Evolutionary conservation across 1,140 invertebrate genomes (phyloP).

Genomic region (Nilaparvata lugens): DNA sequence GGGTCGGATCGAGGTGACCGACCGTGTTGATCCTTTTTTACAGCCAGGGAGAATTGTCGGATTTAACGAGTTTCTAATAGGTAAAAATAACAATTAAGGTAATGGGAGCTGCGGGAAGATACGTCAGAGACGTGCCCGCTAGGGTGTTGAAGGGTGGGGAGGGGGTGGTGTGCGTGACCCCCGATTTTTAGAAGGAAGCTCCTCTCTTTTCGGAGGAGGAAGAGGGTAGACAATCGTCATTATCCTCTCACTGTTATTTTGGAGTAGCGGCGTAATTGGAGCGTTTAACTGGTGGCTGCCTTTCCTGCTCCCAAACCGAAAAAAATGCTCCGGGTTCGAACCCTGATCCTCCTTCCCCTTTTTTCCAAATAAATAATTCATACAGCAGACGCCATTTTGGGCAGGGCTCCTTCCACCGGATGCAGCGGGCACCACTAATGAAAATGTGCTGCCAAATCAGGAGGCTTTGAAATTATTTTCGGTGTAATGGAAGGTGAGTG

Average conservation of each 20-base stretch:
- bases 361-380: slow-evolving; percentile 3
- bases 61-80: slow-evolving; percentile 6
- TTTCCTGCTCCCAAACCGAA: neutral
- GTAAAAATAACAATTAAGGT: slow-evolving; percentile 6
- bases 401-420: neutral
- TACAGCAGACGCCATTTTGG: neutral
- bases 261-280: slow-evolving; percentile 2
- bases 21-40: too few relatives aligned
- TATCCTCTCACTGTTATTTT: neutral
- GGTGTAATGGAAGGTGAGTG: too few relatives aligned
- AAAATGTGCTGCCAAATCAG: too few relatives aligned
- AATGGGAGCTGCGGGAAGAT: neutral
- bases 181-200: too few relatives aligned
- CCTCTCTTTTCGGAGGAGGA: too few relatives aligned
- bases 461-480: too few relatives aligned
- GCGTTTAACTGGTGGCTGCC: neutral
- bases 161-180: too few relatives aligned
- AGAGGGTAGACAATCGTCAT: neutral
- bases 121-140: too few relatives aligned
- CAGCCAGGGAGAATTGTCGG: neutral
- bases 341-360: neutral
- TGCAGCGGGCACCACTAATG: too few relatives aligned
- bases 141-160: too few relatives aligned
- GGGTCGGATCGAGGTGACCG: too few relatives aligned
- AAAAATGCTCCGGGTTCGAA: neutral